A percentile compares a stretch with the other conserved stretches of the same genome.
Conservation (phyloP, 2,888 invertebrate species). For the Sarcophaga subvicina region DNA sequence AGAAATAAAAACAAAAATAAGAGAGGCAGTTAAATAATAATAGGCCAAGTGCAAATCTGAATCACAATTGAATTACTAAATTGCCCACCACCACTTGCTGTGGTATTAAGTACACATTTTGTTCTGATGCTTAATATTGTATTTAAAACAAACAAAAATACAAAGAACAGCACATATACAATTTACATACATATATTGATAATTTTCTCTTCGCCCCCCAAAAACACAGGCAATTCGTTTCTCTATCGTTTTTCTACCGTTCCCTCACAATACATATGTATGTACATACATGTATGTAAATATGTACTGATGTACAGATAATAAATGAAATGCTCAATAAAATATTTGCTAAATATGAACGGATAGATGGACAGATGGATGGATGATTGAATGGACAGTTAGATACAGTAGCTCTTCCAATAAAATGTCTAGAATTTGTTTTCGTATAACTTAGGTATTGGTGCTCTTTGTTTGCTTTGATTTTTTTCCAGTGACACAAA, state of each 20-base stretch:
- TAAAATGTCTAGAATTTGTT: background rate
- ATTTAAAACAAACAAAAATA: no score
- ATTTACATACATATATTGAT: no score
- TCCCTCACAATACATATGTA: no score
- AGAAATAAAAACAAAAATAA: background rate
- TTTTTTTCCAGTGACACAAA: background rate
- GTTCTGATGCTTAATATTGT: background rate
- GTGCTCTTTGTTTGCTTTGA: background rate
- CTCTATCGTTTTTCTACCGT: no score
- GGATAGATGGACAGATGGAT: background rate
- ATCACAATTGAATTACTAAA: constrained; percentile 35
- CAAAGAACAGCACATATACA: no score
- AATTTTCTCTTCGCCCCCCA: no score
- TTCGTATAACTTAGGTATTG: no score
- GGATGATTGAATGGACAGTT: background rate
- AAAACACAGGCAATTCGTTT: background rate
- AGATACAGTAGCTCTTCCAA: background rate
- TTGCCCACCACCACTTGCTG: constrained; percentile 1
- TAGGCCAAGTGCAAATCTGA: constrained; percentile 24
- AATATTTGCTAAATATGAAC: background rate
- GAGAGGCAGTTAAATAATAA: background rate
- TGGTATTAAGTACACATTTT: constrained; percentile 1
- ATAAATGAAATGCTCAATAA: background rate
- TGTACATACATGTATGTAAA: no score
- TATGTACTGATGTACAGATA: no score